Conservation (phyloP, 2,888 invertebrate genomes). For the Ypsolopha scabrella region DNA sequence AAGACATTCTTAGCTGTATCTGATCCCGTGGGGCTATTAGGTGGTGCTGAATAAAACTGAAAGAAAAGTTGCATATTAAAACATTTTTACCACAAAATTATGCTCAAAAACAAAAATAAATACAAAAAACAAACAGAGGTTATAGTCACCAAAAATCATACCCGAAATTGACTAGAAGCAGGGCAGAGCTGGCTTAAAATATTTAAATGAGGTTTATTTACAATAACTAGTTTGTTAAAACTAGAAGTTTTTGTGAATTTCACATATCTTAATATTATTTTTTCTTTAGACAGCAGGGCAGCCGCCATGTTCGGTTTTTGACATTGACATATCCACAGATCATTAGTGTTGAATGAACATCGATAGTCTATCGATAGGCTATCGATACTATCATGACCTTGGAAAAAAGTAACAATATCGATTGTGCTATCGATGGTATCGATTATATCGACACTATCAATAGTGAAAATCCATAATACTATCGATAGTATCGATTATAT, state of each 20-base stretch:
- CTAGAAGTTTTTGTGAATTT: slow-evolving; percentile 35
- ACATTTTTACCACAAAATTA: background rate
- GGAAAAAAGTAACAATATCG: no score
- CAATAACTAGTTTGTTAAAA: slow-evolving; percentile 25
- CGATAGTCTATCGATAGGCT: no score
- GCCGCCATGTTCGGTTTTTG: slow-evolving; percentile 53
- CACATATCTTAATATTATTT: slow-evolving; percentile 42
- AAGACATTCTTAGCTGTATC: slow-evolving; percentile 63
- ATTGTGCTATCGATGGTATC: no score
- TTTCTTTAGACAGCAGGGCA: slow-evolving; percentile 44
- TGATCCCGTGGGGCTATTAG: slow-evolving; percentile 25
- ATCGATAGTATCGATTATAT: no score
- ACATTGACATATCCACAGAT: background rate
- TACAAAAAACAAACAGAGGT: slow-evolving; percentile 7
- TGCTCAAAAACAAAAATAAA: background rate
- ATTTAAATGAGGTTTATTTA: slow-evolving; percentile 42
- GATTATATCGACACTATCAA: no score
- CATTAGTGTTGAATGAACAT: no score
- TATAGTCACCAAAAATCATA: slow-evolving; percentile 18
- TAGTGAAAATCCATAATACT: no score
- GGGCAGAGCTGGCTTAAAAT: slow-evolving; percentile 43
- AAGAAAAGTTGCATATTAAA: slow-evolving; percentile 14
- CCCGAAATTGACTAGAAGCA: slow-evolving; percentile 43
- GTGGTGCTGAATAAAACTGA: slow-evolving; percentile 41
- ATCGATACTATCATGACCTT: no score